Base-by-base conservation (phyloP, 2,888 invertebrate species). In the Parnassius mnemosyne region DNA sequence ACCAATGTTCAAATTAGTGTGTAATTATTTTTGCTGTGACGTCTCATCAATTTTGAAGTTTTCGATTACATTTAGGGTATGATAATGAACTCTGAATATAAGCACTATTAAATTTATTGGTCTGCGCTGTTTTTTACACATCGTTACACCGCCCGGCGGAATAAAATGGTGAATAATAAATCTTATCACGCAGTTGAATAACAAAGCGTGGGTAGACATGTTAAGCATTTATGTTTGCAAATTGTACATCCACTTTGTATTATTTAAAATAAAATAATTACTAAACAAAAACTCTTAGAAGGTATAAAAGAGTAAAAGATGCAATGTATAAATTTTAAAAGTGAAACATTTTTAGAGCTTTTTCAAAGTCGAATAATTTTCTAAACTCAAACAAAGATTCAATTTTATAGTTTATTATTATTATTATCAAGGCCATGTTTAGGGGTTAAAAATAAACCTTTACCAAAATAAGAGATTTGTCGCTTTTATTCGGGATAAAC, bases 21-120 rank as follows among this genome's bases (percentile, higher is more conserved):
- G 80, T 80, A 62, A 78, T 81, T 77, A 80, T 81, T 82, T 78
- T 75, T 47, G 72, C 71, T 67, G 71, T 78, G 81, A 81, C 74
- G 75, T 81, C 75, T 75, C 79, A 81, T 83, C 76, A 79, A 78
- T 79, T 82, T 78, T 79, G 76, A 76, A 71, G 69, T 72, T 80
- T 83, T 81, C 78, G 77, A 82, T 84, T 83, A 83, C 76, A 74
- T 72, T 77, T 71, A 76, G 76, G 73, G 71, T 13, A 49, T 1
- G 49, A 49, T 49, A 49, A 49, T 49, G 49, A 49, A 49, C 49
- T 49, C 12, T 12, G 13, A 49, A 49, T 12, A 46, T n/a, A 49
- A 13, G 9, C 49, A 49, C 49, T 13, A 65, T 59, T 66, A 67
- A 72, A 77, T 79, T 79, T 76, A 79, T 49, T 13, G 73, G 69